Conservation (phyloP, 2,113 vertebrate genomes). For the Taxidea taxus region DNA sequence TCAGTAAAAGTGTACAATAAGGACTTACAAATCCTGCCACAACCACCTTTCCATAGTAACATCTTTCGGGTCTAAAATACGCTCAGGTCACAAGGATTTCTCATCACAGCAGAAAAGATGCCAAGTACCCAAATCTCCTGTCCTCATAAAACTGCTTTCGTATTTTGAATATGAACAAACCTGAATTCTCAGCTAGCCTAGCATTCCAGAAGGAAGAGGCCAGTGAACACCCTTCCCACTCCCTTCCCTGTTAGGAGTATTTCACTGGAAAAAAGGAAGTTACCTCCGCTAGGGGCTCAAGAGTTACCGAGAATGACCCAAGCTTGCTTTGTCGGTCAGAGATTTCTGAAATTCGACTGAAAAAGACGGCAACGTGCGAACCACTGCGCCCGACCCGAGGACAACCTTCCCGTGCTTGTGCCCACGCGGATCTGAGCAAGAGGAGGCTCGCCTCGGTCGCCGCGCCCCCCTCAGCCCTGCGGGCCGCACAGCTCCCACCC, state of each 20-base stretch:
- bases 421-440: neutral
- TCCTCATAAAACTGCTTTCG: neutral
- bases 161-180: neutral
- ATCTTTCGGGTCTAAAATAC: neutral
- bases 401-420: neutral
- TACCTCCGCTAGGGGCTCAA: neutral
- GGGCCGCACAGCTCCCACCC: neutral
- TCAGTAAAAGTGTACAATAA: neutral
- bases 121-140: neutral
- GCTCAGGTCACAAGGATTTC: neutral
- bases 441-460: neutral
- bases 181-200: neutral
- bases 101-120: neutral
- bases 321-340: neutral
- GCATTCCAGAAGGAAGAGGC: neutral
- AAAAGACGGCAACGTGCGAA: neutral
- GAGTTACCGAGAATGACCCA: neutral
- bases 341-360: neutral
- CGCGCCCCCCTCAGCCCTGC: neutral
- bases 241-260: neutral
- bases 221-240: neutral
- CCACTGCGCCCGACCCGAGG: neutral
- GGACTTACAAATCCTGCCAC: neutral
- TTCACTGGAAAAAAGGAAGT: neutral
- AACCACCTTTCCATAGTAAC: neutral